phyloP scores from a whole-genome alignment of 2,797 vertebrate genomes.

The Enteromius thamalakanensis region DNA sequence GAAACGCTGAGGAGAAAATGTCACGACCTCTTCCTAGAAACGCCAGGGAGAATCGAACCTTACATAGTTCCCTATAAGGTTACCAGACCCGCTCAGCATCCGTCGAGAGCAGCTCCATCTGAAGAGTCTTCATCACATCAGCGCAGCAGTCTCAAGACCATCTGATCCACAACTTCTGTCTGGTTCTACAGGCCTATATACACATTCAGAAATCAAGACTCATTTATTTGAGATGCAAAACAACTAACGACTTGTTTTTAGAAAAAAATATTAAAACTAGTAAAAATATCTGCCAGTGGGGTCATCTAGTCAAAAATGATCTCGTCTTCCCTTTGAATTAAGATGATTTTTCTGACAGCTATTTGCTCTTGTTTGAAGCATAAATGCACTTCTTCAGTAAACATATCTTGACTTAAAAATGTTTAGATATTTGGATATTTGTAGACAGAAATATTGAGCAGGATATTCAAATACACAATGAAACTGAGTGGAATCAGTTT shows the following conservation, averaged over 20 bases:
- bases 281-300: background rate
- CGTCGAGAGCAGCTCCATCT: background rate
- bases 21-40: conserved; percentile 11
- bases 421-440: background rate
- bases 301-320: background rate
- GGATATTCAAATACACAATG: too few species aligned
- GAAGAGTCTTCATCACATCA: background rate
- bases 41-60: background rate
- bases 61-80: background rate
- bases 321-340: background rate
- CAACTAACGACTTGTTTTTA: background rate
- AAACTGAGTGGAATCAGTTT: background rate
- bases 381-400: background rate
- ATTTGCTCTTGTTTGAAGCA: too few species aligned
- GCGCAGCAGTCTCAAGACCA: background rate
- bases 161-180: background rate
- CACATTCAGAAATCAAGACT: background rate
- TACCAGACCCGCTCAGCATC: background rate
- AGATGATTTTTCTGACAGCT: background rate
- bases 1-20: conserved; percentile 1
- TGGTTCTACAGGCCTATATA: background rate
- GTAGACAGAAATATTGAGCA: background rate
- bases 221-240: background rate
- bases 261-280: background rate
- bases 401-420: background rate